Conservation (phyloP, 2,797 vertebrate species). For the Hippopotamyrus pictus region DNA sequence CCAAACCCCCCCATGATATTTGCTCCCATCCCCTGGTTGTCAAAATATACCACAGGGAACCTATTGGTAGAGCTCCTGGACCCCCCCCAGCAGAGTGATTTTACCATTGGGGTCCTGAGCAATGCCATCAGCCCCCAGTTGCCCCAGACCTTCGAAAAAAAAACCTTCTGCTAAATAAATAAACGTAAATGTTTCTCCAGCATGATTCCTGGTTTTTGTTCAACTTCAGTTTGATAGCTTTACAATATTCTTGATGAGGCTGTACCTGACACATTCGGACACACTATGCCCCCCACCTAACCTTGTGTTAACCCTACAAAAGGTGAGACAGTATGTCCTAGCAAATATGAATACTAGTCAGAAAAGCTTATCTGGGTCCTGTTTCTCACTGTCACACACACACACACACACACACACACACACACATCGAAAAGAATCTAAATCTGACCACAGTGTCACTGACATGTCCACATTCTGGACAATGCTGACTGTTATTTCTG, state of each 20-base stretch:
- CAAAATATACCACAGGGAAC: background rate
- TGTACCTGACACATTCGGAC: background rate
- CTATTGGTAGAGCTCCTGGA: background rate
- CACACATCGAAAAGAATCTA: background rate
- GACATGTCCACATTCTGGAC: background rate
- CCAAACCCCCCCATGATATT: background rate
- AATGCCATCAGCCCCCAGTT: background rate
- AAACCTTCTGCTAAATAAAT: background rate
- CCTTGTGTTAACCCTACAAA: constrained; percentile 18
- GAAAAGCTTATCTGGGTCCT: constrained; percentile 15
- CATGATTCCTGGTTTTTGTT: background rate
- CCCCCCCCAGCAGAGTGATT: background rate
- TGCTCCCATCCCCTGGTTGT: background rate
- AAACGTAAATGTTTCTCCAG: background rate
- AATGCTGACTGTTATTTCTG: background rate
- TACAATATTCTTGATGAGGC: background rate
- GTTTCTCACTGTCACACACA: background rate
- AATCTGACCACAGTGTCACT: constrained; percentile 27
- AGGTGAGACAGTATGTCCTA: constrained; percentile 22
- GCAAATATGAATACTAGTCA: constrained; percentile 22
- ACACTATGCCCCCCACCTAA: constrained; percentile 9
- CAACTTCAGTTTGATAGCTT: background rate
- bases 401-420: background rate
- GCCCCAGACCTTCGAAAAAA: background rate
- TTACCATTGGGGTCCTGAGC: background rate